These are phyloP conservation scores for Drosophila aff. DNA, from an alignment of 1,140 invertebrate species.

Conservation along the genomic window DNA sequence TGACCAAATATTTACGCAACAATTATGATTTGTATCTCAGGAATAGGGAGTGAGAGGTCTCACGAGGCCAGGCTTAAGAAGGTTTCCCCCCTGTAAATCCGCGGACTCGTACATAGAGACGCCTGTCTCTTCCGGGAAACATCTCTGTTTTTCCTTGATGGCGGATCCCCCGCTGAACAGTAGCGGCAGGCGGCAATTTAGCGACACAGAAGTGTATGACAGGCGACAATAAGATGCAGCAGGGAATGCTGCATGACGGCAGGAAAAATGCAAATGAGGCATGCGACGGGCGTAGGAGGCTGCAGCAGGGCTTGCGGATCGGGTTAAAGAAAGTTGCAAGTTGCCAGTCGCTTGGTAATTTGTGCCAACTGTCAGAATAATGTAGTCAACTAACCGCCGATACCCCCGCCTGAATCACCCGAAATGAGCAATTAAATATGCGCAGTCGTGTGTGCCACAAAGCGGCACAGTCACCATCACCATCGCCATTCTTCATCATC, in stretches of 20 bases:
- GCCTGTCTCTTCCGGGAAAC: constrained; percentile 6
- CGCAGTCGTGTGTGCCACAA: constrained; percentile 71
- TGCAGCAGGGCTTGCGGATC: constrained; percentile 14
- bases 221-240: constrained; percentile 36
- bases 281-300: constrained; percentile 70
- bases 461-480: constrained; percentile 29
- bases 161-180: constrained; percentile 45
- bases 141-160: constrained; percentile 4
- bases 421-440: constrained; percentile 81
- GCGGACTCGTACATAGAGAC: neutral
- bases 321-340: constrained; percentile 47
- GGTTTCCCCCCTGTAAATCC: constrained; percentile 5
- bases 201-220: constrained; percentile 66
- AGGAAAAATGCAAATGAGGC: constrained; percentile 72
- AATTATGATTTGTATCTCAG: constrained; percentile 74
- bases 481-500: constrained; percentile 26
- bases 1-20: constrained; percentile 81
- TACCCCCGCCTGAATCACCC: constrained; percentile 54
- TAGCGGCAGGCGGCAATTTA: constrained; percentile 60
- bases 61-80: constrained; percentile 14
- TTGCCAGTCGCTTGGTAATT: constrained; percentile 52
- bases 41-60: constrained; percentile 1
- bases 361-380: constrained; percentile 76
- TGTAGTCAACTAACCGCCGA: constrained; percentile 47
- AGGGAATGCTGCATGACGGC: constrained; percentile 70